Base-by-base conservation (phyloP, 2,113 vertebrate genomes). In the Jacana jacana region DNA sequence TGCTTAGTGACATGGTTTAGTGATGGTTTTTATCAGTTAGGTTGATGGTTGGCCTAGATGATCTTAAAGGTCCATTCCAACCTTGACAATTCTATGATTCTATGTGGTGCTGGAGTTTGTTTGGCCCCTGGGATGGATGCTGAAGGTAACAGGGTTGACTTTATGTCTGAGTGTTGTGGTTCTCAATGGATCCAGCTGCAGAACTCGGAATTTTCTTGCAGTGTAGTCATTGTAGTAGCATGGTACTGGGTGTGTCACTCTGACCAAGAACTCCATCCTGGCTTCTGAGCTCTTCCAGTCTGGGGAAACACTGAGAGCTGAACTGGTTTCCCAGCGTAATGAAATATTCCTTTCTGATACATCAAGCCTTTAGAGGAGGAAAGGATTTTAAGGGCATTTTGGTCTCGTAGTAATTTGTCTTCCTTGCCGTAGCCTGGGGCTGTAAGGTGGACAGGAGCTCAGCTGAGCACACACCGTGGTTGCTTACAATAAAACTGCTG, bases 221-320 rank as follows among this genome's bases (percentile, higher is more conserved):
- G 10, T 16, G 16, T 69, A 70, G 52, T 2, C n/a, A n/a, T 14
- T 83, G n/a, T 13, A 33, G 15, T n/a, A 58, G 28, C 39, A 7
- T 0, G 1, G 16, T 63, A 24, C 11, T 55, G 0, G 2, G 9
- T 54, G 9, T 54, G 49, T 68, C 44, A 51, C 33, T 18, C 11
- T 1, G 1, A 17, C 35, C 2, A 1, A 28, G 80, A 86, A 10
- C 30, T 46, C 70, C 6, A 2, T 86, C 25, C 46, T 55, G 48
- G 25, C 58, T 83, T 87, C 35, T 20, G 23, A 63, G 72, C 0
- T 0, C 40, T 66, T 77, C n/a, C 23, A 23, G 39, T 44, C 40
- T 68, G 69, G 35, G 51, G 11, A 64, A 39, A 6, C 27, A 7
- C 28, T 7, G 16, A 12, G 6, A 37, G 52, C 63, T 79, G 51